Percentiles rank a stretch among this genome's conserved stretches.
These are phyloP conservation scores for Gallirallus australis DNA, from an alignment of 2,797 vertebrate genomes.

Conservation along the genomic window DNA sequence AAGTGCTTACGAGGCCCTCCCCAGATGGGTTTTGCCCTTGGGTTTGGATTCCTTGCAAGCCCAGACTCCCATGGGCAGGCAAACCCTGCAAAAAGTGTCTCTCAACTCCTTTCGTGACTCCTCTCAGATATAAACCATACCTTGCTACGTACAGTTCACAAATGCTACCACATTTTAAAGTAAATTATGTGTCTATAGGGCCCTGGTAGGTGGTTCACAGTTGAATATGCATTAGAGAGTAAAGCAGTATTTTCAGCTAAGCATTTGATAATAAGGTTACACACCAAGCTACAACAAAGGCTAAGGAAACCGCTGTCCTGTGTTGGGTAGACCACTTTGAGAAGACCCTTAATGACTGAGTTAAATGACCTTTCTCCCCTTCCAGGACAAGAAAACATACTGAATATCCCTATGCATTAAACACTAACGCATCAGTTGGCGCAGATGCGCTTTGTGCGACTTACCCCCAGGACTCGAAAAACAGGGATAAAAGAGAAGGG, in stretches of 20 bases:
- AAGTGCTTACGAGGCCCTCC: background rate
- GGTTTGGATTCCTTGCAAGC: background rate
- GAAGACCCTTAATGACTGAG: background rate
- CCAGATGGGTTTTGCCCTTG: background rate
- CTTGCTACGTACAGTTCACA: accelerated
- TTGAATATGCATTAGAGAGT: background rate
- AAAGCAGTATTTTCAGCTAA: background rate
- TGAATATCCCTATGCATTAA: background rate
- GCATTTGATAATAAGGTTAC: background rate
- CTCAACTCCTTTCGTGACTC: background rate
- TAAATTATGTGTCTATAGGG: background rate
- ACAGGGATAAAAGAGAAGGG: background rate
- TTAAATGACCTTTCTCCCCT: background rate
- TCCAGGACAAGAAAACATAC: background rate
- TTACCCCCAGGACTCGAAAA: background rate
- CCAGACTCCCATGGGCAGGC: background rate
- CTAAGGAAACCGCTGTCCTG: background rate
- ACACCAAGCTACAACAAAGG: background rate
- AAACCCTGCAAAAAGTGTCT: background rate
- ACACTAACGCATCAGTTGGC: background rate
- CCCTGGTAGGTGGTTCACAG: background rate
- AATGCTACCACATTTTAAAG: background rate
- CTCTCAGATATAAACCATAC: background rate
- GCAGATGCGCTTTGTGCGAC: background rate
- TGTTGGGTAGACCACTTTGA: background rate